Base-by-base conservation (phyloP, 1,140 invertebrate genomes). In the Drosophila ficusphila region DNA sequence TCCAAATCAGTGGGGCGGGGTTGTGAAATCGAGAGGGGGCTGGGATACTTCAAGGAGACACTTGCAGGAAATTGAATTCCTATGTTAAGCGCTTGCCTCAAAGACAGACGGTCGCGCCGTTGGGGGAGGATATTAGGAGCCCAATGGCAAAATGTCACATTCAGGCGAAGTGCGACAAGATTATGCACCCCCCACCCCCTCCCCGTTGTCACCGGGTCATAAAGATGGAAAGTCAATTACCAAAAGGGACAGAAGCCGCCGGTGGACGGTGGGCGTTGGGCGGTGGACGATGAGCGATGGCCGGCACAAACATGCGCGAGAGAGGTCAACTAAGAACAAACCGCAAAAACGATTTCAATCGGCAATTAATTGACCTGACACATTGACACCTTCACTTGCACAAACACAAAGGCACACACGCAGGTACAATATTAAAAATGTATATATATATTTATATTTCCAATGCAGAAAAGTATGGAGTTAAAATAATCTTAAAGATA, bases 1-100 rank as follows among this genome's bases (percentile, higher is more conserved):
- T n/a, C 11, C 3, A 9, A 25, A 25, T 39, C 38, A 9, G 4
- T 19, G 19, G 39, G 39, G 5, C n/a, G 4, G 8, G 27, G 27
- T 29, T 29, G 9, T 2, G 6, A 33, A 61, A 27, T 19, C 12
- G 16, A 29, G 36, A 6, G 3, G 44, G n/a, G n/a, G n/a, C n/a
- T 7, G 23, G 27, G 39, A n/a, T 29, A 9, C 27, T 25, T 23
- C 21, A 25, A 1, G 39, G 41, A 65, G 31, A 51, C 46, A 53
- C 31, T 64, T 54, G 49, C 61, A 68, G 76, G 76, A 78, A 78
- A 78, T 78, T 78, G 69, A 78, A 78, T 78, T 78, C 61, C 56
- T 60, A 73, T 78, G 76, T 61, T 79, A 61, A 76, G 18, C 21
- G 19, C 11, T 25, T 44, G 41, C 41, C 41, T 12, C 41, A 36